A percentile compares a stretch with the other conserved stretches of the same genome.
Evolutionary conservation across 1,140 invertebrate genomes (phyloP).

Genomic region (Megalopta genalis): DNA sequence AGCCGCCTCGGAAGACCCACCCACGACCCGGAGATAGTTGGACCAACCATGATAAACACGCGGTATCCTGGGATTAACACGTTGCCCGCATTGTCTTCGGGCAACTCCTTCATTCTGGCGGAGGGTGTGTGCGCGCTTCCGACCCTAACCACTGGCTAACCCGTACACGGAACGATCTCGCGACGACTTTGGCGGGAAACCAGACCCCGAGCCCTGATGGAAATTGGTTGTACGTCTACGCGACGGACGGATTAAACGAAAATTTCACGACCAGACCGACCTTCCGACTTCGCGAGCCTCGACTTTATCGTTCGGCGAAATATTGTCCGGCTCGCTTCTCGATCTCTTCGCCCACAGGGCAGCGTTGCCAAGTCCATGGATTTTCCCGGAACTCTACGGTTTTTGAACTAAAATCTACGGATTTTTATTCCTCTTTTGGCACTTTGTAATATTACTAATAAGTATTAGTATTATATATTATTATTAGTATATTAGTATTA

Average conservation of each 20-base stretch:
- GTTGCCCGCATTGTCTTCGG: conserved; percentile 58
- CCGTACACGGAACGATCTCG: background rate
- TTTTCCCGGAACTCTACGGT: too few relatives aligned
- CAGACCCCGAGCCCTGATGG: background rate
- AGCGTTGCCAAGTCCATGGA: too few relatives aligned
- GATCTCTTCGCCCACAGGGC: too few relatives aligned
- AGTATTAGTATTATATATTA: too few relatives aligned
- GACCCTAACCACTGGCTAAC: background rate
- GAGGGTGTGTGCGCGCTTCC: background rate
- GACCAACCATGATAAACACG: conserved; percentile 55
- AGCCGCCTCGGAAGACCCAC: conserved; percentile 22
- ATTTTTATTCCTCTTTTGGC: too few relatives aligned
- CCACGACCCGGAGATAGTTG: conserved; percentile 42
- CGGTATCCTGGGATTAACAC: conserved; percentile 62
- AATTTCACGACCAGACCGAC: background rate
- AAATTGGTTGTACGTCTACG: background rate
- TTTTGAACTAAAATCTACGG: too few relatives aligned
- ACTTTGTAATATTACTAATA: too few relatives aligned
- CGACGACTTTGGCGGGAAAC: background rate
- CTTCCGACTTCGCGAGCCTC: too few relatives aligned
- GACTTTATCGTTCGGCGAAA: too few relatives aligned
- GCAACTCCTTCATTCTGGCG: background rate
- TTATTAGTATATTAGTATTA: too few relatives aligned
- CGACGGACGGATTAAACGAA: background rate
- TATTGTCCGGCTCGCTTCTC: too few relatives aligned